phyloP scores from a whole-genome alignment of 2,888 invertebrate species.

The Petrophora chlorosata region DNA sequence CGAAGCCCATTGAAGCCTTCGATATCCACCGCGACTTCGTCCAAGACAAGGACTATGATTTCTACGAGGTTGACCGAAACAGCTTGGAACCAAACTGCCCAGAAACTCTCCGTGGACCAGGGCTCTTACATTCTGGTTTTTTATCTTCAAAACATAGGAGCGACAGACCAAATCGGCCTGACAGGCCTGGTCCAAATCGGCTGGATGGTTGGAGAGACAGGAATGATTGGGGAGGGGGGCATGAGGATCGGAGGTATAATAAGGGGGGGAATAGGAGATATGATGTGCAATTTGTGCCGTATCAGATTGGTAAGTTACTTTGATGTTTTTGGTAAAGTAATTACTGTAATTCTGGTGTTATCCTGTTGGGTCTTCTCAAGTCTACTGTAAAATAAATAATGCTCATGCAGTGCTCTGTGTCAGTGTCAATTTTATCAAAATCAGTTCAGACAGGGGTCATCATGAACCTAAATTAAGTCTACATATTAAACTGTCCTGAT shows the following conservation, averaged over 20 bases:
- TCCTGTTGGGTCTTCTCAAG: too few relatives aligned
- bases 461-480: too few relatives aligned
- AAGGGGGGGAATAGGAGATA: slow-evolving; percentile 54
- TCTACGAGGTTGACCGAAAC: slow-evolving; percentile 90
- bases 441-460: too few relatives aligned
- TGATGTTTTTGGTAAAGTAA: too few relatives aligned
- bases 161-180: slow-evolving; percentile 24
- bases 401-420: too few relatives aligned
- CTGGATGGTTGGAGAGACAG: slow-evolving; percentile 50
- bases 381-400: too few relatives aligned
- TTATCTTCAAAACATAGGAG: slow-evolving; percentile 60
- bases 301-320: slow-evolving; percentile 76
- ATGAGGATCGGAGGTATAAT: slow-evolving; percentile 49
- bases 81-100: slow-evolving; percentile 86
- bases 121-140: slow-evolving; percentile 72
- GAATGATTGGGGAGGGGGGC: slow-evolving; percentile 50
- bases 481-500: too few relatives aligned
- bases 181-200: too few relatives aligned
- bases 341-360: too few relatives aligned
- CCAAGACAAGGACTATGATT: slow-evolving; percentile 89
- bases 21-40: slow-evolving; percentile 85
- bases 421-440: too few relatives aligned
- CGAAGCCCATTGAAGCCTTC: slow-evolving; percentile 87
- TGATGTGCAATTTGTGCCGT: slow-evolving; percentile 77
- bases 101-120: slow-evolving; percentile 65